A percentile compares a stretch with the other conserved stretches of the same genome.
Evolutionary conservation across 1,140 invertebrate species (phyloP).

Genomic region (Aphidius ervi): DNA sequence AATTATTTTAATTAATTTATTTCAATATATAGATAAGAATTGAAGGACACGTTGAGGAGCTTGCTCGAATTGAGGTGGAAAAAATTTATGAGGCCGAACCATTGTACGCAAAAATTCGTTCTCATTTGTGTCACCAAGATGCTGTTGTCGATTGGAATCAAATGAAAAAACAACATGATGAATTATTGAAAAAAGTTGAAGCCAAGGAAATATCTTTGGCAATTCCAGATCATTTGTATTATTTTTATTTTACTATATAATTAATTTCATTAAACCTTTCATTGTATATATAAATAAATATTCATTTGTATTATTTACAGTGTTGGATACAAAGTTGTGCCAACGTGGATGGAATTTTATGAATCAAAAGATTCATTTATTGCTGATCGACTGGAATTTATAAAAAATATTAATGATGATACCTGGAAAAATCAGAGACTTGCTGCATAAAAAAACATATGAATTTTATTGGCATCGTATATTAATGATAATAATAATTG

Average conservation of each 20-base stretch:
- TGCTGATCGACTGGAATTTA: constrained; percentile 36
- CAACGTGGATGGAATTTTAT: constrained; percentile 38
- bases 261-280: not conserved
- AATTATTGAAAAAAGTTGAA: constrained; percentile 34
- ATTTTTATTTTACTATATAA: constrained; percentile 20
- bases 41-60: constrained; percentile 42
- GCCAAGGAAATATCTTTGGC: constrained; percentile 30
- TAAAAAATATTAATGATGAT: constrained; percentile 14
- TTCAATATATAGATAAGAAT: constrained; percentile 42
- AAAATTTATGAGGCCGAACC: constrained; percentile 49
- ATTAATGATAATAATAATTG: not conserved
- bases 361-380: constrained; percentile 27
- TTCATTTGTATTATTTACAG: constrained; percentile 27
- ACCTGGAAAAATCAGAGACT: constrained; percentile 31
- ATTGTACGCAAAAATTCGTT: constrained; percentile 49
- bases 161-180: constrained; percentile 43
- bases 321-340: constrained; percentile 32
- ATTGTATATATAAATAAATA: not conserved
- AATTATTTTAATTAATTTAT: not conserved
- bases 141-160: constrained; percentile 45
- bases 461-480: no score
- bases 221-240: constrained; percentile 51
- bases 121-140: constrained; percentile 48
- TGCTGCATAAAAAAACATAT: constrained; percentile 24
- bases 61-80: constrained; percentile 35